Percentiles rank a stretch among this genome's conserved stretches.
Conservation (phyloP, 2,797 vertebrate genomes). For the Acanthurus lineatus region DNA sequence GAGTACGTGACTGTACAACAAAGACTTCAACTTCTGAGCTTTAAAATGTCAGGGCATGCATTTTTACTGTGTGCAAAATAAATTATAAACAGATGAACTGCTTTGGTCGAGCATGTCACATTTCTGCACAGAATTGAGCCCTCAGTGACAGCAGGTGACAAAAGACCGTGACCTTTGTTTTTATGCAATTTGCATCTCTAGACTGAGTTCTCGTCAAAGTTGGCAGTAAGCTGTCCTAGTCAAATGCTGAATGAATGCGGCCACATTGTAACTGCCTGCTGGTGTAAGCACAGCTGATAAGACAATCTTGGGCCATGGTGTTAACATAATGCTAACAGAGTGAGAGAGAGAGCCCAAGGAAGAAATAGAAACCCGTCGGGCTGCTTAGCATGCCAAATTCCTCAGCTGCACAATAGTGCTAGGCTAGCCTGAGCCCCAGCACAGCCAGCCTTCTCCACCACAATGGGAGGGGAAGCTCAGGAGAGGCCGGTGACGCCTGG, state of each 20-base stretch:
- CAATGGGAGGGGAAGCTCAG: constrained; percentile 80
- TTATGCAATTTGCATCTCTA: constrained; percentile 24
- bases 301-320: constrained; percentile 66
- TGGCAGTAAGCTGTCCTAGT: constrained; percentile 31
- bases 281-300: constrained; percentile 79
- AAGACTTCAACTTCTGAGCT: background rate
- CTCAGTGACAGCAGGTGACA: constrained; percentile 22
- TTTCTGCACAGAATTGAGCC: constrained; percentile 30
- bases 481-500: constrained; percentile 75
- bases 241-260: constrained; percentile 50
- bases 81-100: constrained; percentile 1
- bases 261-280: constrained; percentile 52
- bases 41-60: background rate
- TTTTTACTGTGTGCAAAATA: constrained; percentile 15
- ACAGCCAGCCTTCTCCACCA: constrained; percentile 76
- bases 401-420: constrained; percentile 83
- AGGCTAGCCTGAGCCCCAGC: constrained; percentile 74
- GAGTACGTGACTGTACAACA: background rate
- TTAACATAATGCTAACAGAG: constrained; percentile 67
- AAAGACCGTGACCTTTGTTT: constrained; percentile 21
- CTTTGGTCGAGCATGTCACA: background rate
- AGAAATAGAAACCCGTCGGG: constrained; percentile 51
- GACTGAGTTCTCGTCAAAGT: constrained; percentile 42
- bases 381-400: constrained; percentile 82
- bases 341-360: constrained; percentile 43